Evolutionary conservation across 1,140 invertebrate species (phyloP).

Genomic region (Apis dorsata): DNA sequence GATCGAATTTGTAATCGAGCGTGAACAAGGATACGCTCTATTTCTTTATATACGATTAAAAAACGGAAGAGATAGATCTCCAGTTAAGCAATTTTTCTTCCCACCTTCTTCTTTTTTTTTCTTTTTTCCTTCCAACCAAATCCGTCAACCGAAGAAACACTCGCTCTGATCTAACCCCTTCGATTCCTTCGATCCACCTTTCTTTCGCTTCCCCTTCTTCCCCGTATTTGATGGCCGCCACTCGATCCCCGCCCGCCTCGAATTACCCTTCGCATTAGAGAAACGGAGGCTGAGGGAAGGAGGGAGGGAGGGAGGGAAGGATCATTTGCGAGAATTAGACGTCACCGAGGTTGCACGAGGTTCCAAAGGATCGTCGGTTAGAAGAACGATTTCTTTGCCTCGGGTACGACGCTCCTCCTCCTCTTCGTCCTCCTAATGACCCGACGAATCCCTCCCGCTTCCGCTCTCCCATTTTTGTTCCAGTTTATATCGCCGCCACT

Average conservation of each 20-base stretch:
- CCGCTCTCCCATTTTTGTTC: neutral
- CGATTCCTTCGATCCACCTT: neutral
- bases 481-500: neutral
- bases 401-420: neutral
- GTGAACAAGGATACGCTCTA: neutral
- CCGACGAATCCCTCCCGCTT: neutral
- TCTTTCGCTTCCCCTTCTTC: neutral
- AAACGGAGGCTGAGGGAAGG: constrained; percentile 4
- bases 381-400: neutral
- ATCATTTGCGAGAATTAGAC: constrained; percentile 20
- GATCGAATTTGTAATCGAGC: no score
- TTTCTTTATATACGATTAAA: no score
- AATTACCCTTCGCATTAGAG: constrained; percentile 5
- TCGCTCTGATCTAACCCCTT: neutral
- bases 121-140: constrained; percentile 15
- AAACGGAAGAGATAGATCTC: constrained; percentile 50
- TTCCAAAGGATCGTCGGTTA: neutral
- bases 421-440: neutral
- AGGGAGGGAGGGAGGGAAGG: neutral
- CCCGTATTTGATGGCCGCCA: no score
- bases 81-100: constrained; percentile 44
- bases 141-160: constrained; percentile 18
- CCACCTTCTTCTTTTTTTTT: neutral
- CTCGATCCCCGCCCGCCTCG: neutral
- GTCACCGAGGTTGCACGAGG: neutral